Conservation (phyloP, 2,888 invertebrate species). For the Stenodema calcarata region DNA sequence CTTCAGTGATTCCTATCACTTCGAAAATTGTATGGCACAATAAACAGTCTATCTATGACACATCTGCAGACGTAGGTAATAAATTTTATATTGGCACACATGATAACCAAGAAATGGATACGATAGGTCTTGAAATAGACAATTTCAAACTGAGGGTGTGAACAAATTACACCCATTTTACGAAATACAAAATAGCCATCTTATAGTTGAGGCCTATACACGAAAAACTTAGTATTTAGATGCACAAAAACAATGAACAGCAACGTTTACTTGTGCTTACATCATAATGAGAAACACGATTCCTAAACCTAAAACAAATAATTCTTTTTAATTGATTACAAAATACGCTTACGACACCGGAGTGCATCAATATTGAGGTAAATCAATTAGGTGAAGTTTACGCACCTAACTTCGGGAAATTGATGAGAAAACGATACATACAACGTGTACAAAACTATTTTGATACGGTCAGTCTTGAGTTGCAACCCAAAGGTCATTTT, state of each 20-base stretch:
- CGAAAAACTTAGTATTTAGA: background rate
- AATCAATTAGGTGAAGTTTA: background rate
- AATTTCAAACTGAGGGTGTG: background rate
- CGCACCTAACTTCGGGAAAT: background rate
- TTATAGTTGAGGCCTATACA: background rate
- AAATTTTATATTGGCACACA: background rate
- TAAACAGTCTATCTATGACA: conserved; percentile 11
- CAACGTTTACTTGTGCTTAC: background rate
- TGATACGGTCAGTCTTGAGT: conserved; percentile 23
- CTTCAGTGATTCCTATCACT: background rate
- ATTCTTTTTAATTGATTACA: background rate
- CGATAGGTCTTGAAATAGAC: background rate
- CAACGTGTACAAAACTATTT: background rate
- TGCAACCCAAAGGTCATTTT: background rate
- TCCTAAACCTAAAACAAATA: background rate
- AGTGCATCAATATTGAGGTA: background rate
- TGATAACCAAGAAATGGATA: background rate
- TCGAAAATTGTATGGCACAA: conserved; percentile 14
- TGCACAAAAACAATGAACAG: background rate
- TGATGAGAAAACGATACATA: background rate
- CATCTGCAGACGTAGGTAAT: background rate
- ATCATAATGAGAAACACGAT: background rate
- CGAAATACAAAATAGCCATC: background rate
- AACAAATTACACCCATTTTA: background rate
- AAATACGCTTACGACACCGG: background rate